Conservation (phyloP, 2,888 invertebrate species). For the Teinopalpus imperialis region DNA sequence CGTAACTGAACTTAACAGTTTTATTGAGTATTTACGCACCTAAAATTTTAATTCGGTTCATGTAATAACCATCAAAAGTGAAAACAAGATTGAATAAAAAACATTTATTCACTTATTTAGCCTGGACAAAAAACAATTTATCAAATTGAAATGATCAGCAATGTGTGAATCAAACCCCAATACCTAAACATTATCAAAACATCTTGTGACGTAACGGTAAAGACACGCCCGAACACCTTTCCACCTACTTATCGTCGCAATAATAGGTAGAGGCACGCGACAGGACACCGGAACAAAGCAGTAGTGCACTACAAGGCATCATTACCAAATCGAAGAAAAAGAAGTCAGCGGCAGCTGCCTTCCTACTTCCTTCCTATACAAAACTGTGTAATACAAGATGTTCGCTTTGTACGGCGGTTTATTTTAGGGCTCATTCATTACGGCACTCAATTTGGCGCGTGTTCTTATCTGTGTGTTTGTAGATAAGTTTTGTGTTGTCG, state of each 20-base stretch:
- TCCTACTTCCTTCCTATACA: slow-evolving; percentile 77
- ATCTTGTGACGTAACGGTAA: slow-evolving; percentile 71
- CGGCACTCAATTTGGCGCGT: slow-evolving; percentile 75
- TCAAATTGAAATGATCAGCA: too few relatives aligned
- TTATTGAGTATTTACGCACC: too few relatives aligned
- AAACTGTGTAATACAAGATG: slow-evolving; percentile 77
- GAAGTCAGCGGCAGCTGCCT: slow-evolving; percentile 73
- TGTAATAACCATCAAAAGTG: too few relatives aligned
- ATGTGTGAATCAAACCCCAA: slow-evolving; percentile 33
- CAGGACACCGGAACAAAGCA: slow-evolving; percentile 70
- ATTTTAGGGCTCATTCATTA: slow-evolving; percentile 77
- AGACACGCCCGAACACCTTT: slow-evolving; percentile 70
- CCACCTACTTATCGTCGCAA: slow-evolving; percentile 66
- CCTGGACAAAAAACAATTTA: too few relatives aligned
- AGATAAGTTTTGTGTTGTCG: slow-evolving; percentile 35
- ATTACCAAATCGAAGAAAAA: slow-evolving; percentile 69
- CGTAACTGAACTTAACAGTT: too few relatives aligned
- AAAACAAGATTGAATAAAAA: too few relatives aligned
- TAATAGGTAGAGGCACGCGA: slow-evolving; percentile 70
- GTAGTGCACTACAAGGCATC: slow-evolving; percentile 74
- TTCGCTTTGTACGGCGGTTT: slow-evolving; percentile 59
- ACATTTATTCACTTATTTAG: too few relatives aligned
- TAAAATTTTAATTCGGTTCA: too few relatives aligned
- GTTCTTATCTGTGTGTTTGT: slow-evolving; percentile 67
- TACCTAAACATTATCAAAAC: slow-evolving; percentile 49